Evolutionary conservation across 2,797 vertebrate species (phyloP), one percentile per base, ranked within the genome.

Genomic region (Enteromius fasciolatus): DNA sequence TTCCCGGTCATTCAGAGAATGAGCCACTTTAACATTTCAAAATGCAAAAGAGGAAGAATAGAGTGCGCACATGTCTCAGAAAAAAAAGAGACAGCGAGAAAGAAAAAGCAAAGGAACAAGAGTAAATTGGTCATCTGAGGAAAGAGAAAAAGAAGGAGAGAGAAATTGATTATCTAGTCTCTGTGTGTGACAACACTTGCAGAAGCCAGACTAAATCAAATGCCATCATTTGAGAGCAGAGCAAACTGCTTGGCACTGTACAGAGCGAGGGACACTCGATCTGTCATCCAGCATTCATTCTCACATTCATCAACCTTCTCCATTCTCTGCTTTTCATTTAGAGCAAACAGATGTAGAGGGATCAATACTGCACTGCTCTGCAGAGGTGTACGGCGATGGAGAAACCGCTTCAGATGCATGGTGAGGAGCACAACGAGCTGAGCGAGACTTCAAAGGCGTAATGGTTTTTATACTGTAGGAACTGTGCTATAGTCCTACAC

Each of bases 171-270:
- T 87, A 89, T 61, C 50, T 48, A 84, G 85, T 87, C 83, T 83
- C 85, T 81, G 90, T 88, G 86, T 90, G 90, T 86, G 68, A 89
- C 78, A 87, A 85, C 76, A 63, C 66, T 67, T 85, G 87, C 87
- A 84, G 84, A 83, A 77, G 85, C 68, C 82, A 89, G 87, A 88
- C 86, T 86, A 93, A 89, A 90, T 91, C 81, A 92, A 91, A 92
- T 88, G 91, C 90, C 92, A 92, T 91, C 87, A 90, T 91, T 91
- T 81, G 88, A 88, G 86, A 78, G 67, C 84, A 90, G 89, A 87
- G 81, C 36, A 86, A 87, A 74, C 48, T 82, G 70, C 78, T 87
- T 84, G 80, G 89, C 85, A 78, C 86, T 83, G 83, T 69, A 41
- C 84, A 69, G 86, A 52, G 84, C 74, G 80, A 82, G 82, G 86